Evolutionary conservation across 2,888 invertebrate genomes (phyloP), one percentile per base, ranked within the genome.

Genomic region (Ametastegia equiseti): DNA sequence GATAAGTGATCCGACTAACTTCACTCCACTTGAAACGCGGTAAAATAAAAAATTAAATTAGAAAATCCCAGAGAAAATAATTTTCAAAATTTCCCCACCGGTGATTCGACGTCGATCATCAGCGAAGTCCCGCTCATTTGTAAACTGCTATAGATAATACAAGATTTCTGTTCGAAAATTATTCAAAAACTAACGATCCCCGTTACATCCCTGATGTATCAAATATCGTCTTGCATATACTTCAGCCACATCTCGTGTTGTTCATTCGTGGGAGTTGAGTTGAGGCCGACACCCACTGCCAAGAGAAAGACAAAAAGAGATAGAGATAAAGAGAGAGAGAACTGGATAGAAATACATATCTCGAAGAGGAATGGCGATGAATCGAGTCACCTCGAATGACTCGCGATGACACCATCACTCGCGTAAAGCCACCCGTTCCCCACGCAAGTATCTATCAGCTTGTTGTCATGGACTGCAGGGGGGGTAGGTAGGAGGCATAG

Each of bases 401-500:
- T 47, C 71, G 23, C 39, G 71, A 47, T 71, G 71, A 71, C 71
- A 71, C 69, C 23, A 71, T 67, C 65, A n/a, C 67, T 45, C 45
- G 45, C 69, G 45, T 13, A 23, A 42, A 36, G 39, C 39, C n/a
- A 23, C 36, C 67, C 11, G 39, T 9, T 23, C 67, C 36, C 39
- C 67, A 9, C 36, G 30, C 23, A 23, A 9, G 57, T 60, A 13
- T 60, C 13, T 60, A 60, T 60, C 30, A 30, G n/a, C 60, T 60
- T 60, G 60, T n/a, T n/a, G 60, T 60, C 33, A 47, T 19, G 19
- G 69, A 13, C 42, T 54, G 78, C 9, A 63, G 27, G 50, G 77
- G 80, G 79, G 78, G 54, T 67, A 67, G 81, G 83, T 80, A 63
- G 84, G 65, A 80, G 82, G 78, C 81, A 82, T 82, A 84, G 83